Evolutionary conservation across 2,888 invertebrate species (phyloP).

Genomic region (Griposia aprilina): DNA sequence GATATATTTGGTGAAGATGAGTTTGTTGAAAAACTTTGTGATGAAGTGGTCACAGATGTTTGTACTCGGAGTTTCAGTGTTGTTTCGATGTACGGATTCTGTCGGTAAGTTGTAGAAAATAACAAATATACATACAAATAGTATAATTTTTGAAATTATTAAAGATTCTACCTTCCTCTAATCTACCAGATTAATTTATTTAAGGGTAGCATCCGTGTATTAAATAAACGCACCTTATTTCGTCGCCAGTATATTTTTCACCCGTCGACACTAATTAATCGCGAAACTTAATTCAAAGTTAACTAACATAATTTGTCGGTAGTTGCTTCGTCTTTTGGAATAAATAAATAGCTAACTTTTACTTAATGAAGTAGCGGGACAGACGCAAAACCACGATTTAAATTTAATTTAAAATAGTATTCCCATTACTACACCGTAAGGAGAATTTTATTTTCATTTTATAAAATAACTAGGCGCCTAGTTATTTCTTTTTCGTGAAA

Average conservation of each 20-base stretch:
- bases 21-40: conserved; percentile 77
- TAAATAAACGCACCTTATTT: conserved; percentile 24
- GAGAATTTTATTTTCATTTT: background rate
- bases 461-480: too few species aligned
- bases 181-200: conserved; percentile 5
- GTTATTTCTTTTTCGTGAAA: background rate
- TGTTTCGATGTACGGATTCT: conserved; percentile 85
- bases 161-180: background rate
- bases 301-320: conserved; percentile 52
- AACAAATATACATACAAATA: background rate
- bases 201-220: background rate
- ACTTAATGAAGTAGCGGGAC: conserved; percentile 21
- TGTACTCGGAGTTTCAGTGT: conserved; percentile 87
- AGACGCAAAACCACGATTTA: background rate
- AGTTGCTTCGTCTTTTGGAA: conserved; percentile 33
- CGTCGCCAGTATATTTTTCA: conserved; percentile 24
- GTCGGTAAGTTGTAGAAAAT: conserved; percentile 80
- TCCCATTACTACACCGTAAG: too few species aligned
- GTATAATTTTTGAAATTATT: too few species aligned
- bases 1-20: conserved; percentile 63
- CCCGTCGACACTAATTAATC: conserved; percentile 42
- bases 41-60: conserved; percentile 81
- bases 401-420: background rate
- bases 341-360: conserved; percentile 36
- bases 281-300: conserved; percentile 54